Evolutionary conservation across 2,113 vertebrate genomes (phyloP).

Genomic region (Neotoma lepida): DNA sequence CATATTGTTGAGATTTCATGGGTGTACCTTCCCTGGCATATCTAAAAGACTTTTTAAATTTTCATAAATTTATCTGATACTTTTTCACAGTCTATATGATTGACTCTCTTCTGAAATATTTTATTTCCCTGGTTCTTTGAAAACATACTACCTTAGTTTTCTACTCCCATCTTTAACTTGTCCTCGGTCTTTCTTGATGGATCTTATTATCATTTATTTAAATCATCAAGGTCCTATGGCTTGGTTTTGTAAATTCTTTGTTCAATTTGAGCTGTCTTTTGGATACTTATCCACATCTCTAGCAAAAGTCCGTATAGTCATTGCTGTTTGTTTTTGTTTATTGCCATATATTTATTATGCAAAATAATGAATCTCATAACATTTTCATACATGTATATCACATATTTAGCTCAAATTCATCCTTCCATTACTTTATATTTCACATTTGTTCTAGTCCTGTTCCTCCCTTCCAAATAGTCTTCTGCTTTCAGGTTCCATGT

Average conservation of each 20-base stretch:
- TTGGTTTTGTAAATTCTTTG: background rate
- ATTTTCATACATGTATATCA: background rate
- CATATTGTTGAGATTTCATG: background rate
- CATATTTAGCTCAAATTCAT: background rate
- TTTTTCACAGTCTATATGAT: background rate
- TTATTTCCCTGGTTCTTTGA: background rate
- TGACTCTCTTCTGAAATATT: background rate
- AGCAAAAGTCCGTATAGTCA: background rate
- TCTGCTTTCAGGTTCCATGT: background rate
- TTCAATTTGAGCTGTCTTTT: background rate
- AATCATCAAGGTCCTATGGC: background rate
- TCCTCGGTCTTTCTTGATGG: background rate
- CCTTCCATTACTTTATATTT: background rate
- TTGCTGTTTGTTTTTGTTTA: background rate
- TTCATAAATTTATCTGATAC: background rate
- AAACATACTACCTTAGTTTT: background rate
- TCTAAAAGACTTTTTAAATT: background rate
- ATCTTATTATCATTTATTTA: background rate
- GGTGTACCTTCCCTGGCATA: too few relatives aligned
- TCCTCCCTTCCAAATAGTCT: background rate
- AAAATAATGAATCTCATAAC: background rate
- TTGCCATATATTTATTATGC: background rate
- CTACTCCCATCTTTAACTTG: background rate
- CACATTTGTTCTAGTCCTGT: background rate
- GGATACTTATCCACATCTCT: background rate